Evolutionary conservation across 1,140 invertebrate genomes (phyloP).

Genomic region (Drosophila lacertosa): DNA sequence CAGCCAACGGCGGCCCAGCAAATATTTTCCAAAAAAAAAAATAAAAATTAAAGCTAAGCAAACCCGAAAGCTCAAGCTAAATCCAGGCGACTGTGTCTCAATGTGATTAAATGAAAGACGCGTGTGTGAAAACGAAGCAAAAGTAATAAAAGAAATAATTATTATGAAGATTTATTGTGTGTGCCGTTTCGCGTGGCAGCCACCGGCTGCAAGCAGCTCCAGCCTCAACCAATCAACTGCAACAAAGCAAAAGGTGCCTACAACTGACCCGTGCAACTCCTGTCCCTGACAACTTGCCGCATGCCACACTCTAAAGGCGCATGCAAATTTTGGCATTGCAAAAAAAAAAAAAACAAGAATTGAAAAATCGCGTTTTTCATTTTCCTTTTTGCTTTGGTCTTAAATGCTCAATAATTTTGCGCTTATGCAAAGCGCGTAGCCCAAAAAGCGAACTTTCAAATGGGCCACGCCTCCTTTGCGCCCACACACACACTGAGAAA

Average conservation of each 20-base stretch:
- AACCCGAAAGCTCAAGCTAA: neutral
- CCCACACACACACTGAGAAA: neutral
- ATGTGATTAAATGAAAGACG: neutral
- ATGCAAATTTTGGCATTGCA: slow-evolving; percentile 42
- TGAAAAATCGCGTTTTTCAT: too few relatives aligned
- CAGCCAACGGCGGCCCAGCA: slow-evolving; percentile 14
- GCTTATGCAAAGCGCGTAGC: slow-evolving; percentile 37
- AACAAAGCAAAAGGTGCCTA: slow-evolving; percentile 53
- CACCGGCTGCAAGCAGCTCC: slow-evolving; percentile 17
- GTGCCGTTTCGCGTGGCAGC: slow-evolving; percentile 46
- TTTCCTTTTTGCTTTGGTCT: slow-evolving; percentile 8
- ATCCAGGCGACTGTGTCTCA: neutral
- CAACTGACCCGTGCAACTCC: slow-evolving; percentile 31
- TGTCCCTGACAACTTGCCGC: neutral
- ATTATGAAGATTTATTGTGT: slow-evolving; percentile 34
- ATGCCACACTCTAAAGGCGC: slow-evolving; percentile 41
- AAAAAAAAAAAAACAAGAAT: too few relatives aligned
- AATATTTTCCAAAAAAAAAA: slow-evolving; percentile 1
- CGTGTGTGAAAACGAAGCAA: slow-evolving; percentile 7
- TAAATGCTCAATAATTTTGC: slow-evolving; percentile 53
- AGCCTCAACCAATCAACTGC: slow-evolving; percentile 7
- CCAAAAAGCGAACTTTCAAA: neutral
- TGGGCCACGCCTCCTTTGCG: neutral
- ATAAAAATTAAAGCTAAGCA: neutral
- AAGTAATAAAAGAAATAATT: slow-evolving; percentile 10